Percentiles rank a stretch among this genome's conserved stretches.
These are phyloP conservation scores for Apodemia duryi DNA, from an alignment of 2,888 invertebrate genomes.

Conservation along the genomic window DNA sequence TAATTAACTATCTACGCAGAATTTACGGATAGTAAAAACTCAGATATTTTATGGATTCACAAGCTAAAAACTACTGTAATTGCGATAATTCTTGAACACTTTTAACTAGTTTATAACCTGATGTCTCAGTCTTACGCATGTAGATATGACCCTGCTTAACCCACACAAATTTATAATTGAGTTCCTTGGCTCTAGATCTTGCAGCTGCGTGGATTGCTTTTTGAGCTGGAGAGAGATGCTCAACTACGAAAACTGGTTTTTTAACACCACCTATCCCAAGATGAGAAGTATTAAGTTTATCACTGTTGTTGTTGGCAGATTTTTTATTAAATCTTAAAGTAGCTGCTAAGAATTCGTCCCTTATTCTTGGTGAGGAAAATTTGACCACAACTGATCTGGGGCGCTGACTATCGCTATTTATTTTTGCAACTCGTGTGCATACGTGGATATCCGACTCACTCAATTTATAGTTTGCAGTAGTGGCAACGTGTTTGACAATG, in stretches of 20 bases:
- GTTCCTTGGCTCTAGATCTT: constrained; percentile 5
- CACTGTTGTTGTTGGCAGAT: neutral
- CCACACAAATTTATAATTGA: constrained; percentile 13
- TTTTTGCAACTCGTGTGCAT: neutral
- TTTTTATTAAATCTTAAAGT: neutral
- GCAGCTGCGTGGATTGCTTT: neutral
- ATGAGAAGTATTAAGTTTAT: neutral
- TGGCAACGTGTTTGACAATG: neutral
- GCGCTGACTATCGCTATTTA: neutral
- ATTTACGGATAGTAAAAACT: neutral
- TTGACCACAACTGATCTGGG: neutral
- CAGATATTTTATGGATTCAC: too few species aligned
- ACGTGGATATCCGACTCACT: neutral
- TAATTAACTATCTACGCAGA: neutral
- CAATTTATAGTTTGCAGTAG: neutral
- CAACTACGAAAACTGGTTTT: neutral
- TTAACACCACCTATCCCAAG: neutral
- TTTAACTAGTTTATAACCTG: constrained; percentile 1
- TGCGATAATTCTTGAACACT: neutral
- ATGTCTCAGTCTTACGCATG: constrained; percentile 13
- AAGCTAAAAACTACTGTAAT: neutral
- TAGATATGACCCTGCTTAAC: constrained; percentile 4
- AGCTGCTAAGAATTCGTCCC: neutral
- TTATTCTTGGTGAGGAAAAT: neutral
- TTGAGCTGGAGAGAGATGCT: neutral